Evolutionary conservation across 2,797 vertebrate genomes (phyloP).

Genomic region (Enteromius viviparus): DNA sequence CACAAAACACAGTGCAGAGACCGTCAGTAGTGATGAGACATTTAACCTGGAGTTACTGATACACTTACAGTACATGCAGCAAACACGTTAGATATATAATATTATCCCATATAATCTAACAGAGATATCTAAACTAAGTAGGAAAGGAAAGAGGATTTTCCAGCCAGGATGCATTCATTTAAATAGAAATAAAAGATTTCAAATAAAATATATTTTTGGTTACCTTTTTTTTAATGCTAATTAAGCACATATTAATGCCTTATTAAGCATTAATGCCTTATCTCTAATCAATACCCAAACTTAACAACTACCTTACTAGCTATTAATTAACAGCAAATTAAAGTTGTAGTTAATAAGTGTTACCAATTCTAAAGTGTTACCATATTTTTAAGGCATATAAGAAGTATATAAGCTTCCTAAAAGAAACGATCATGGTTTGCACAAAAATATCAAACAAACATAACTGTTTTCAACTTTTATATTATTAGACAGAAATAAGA

Average conservation of each 20-base stretch:
- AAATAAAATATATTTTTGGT: background rate
- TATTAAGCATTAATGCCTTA: too few relatives aligned
- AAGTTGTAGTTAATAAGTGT: too few relatives aligned
- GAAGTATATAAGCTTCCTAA: background rate
- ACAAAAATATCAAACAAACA: background rate
- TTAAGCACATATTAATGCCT: too few relatives aligned
- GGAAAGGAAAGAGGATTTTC: background rate
- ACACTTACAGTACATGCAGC: background rate
- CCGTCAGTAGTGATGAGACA: too few relatives aligned
- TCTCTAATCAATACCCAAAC: too few relatives aligned
- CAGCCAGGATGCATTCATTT: background rate
- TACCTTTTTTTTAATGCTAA: background rate
- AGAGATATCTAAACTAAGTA: background rate
- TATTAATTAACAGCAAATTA: too few relatives aligned
- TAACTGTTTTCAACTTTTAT: background rate
- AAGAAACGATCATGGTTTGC: background rate
- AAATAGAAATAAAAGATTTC: background rate
- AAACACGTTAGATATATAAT: background rate
- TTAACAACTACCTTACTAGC: too few relatives aligned
- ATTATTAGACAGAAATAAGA: background rate
- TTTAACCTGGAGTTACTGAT: slow-evolving; percentile 17
- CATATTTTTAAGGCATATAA: background rate
- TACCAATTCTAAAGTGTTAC: too few relatives aligned
- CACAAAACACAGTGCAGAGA: slow-evolving; percentile 56
- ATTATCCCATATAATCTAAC: background rate